Base-by-base conservation (phyloP, 1,140 invertebrate genomes). In the Lepidurus packardi region DNA sequence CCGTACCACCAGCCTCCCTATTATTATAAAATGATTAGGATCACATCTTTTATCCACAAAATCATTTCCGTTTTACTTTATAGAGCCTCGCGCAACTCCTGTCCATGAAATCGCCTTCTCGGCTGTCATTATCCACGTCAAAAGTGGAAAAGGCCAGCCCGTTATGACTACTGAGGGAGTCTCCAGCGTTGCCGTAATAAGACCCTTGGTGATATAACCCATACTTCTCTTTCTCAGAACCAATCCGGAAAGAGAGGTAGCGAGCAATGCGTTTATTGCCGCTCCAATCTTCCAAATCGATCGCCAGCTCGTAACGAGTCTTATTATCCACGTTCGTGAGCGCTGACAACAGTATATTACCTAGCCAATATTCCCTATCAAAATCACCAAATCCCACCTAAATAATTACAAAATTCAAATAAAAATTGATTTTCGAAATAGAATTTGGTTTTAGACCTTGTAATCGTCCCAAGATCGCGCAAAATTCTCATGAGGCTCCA, bases 201-300 rank as follows among this genome's bases (percentile, higher is more conserved):
- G 82, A 79, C 53, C 82, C 82, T 41, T 81, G 79, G 47, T 82
- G 82, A 79, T 82, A 82, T 42, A 82, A 80, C 1, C 81, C 53
- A 75, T 82, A 83, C 10, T 78, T 79, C 43, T 82, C 82, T 21
- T 79, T 73, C 80, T 83, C 82, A 0, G 79, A 78, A 16, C 82
- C 82, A 53, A 83, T 75, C 24, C 81, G 74, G 79, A 83, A 83
- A 11, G 76, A 78, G 1, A 80, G 76, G 78, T 83, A 83, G 53
- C 82, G 43, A n/a, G 82, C 82, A 73, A 82, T 83, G n/a, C 83
- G 78, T 77, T 82, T 84, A 13, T 85, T 83, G 34, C 84, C 84
- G 4, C 86, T 83, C 84, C 86, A 88, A 81, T 87, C 84, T 79
- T 83, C 84, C 76, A 88, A 80, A 43, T 87, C 86, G 53, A 87